phyloP scores from a whole-genome alignment of 2,797 vertebrate genomes.

The Parauchenoglanis punctatus region DNA sequence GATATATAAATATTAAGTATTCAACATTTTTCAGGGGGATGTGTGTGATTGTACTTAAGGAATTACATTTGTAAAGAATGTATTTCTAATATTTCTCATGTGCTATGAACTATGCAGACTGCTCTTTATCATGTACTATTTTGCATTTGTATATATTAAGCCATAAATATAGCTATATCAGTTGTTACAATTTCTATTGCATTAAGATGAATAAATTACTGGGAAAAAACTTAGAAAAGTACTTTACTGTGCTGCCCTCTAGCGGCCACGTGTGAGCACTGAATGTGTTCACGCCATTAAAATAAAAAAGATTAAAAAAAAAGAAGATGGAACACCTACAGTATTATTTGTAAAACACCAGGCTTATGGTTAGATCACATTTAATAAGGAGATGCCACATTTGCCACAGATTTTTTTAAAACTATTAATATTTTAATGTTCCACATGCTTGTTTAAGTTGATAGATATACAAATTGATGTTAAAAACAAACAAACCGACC shows the following conservation, averaged over 20 bases:
- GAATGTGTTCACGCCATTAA: background rate
- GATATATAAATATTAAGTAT: slow-evolving; percentile 11
- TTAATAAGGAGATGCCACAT: background rate
- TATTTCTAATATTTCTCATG: background rate
- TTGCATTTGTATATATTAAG: background rate
- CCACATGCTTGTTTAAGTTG: background rate
- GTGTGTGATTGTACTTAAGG: background rate
- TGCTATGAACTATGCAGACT: background rate
- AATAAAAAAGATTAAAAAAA: too few species aligned
- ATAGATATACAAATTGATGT: background rate
- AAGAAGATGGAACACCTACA: background rate
- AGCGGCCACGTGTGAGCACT: background rate
- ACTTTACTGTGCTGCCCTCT: slow-evolving; percentile 21
- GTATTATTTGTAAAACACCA: background rate
- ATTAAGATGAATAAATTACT: background rate
- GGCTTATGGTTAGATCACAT: too few species aligned
- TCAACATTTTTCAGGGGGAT: background rate
- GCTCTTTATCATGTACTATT: background rate
- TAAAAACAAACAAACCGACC: background rate
- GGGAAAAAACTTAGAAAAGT: background rate
- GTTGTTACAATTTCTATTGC: background rate
- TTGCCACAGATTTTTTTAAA: background rate
- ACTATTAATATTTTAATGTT: background rate
- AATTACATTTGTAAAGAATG: background rate
- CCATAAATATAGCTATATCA: background rate